Percentiles rank a stretch among this genome's conserved stretches.
These are phyloP conservation scores for Vanessa atalanta DNA, from an alignment of 1,140 invertebrate genomes.

Conservation along the genomic window DNA sequence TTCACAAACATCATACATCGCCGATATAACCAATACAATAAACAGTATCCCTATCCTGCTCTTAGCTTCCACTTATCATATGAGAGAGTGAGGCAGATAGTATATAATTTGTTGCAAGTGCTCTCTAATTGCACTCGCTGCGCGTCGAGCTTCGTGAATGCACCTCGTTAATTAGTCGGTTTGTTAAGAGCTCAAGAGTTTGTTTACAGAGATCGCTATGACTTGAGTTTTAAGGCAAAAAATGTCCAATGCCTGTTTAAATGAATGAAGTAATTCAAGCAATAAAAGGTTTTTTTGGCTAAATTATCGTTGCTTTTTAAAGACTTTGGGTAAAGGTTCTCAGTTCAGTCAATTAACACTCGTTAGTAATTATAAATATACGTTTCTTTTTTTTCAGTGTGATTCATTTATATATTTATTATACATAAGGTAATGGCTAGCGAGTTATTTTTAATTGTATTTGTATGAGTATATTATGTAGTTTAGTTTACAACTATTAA, in stretches of 20 bases:
- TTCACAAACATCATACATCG: neutral
- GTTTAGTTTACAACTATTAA: too few relatives aligned
- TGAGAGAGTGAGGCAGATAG: conserved; percentile 38
- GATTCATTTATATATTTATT: too few relatives aligned
- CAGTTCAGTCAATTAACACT: too few relatives aligned
- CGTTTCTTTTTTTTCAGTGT: too few relatives aligned
- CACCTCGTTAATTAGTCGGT: conserved; percentile 64
- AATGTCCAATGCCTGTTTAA: neutral
- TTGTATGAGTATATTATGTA: too few relatives aligned
- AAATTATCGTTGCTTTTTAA: neutral
- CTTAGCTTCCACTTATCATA: neutral
- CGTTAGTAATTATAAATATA: too few relatives aligned
- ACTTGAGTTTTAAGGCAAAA: neutral
- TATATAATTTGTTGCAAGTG: conserved; percentile 54
- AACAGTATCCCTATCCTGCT: conserved; percentile 7
- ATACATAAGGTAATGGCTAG: too few relatives aligned
- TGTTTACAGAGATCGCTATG: conserved; percentile 34
- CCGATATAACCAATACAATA: neutral
- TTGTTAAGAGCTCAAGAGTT: conserved; percentile 62
- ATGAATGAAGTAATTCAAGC: conserved; percentile 3
- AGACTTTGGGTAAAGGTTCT: neutral
- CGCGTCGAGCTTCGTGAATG: conserved; percentile 43
- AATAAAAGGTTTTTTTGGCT: neutral
- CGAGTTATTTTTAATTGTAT: too few relatives aligned
- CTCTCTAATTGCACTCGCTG: conserved; percentile 52